Evolutionary conservation across 2,888 invertebrate genomes (phyloP), one percentile per base, ranked within the genome.

Genomic region (Adelphocoris suturalis): DNA sequence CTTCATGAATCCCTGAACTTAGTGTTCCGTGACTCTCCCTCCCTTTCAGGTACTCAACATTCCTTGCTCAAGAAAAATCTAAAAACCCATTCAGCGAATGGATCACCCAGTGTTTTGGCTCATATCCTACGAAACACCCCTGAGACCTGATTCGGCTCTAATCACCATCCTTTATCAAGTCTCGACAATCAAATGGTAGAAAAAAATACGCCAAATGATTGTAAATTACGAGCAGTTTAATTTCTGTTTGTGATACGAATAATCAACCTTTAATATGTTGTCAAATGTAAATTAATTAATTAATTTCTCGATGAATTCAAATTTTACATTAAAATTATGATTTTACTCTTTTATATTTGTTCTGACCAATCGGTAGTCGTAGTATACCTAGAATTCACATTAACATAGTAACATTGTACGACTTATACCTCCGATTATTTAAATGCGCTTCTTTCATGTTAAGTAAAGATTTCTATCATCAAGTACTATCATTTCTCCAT

Each of bases 1-100:
- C 16, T 12, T 16, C 12, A 52, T 52, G 52, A 16, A 5, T 52
- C 16, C 37, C 37, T 37, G 37, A 37, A 37, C 37, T 37, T 37
- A 2, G 37, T 52, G 12, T 52, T 52, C 52, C 52, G 12, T 52
- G 52, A 48, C 12, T 52, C 16, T 52, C 52, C 16, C 52, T 52
- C 52, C 57, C 57, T 57, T 57, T n/a, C 57, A 57, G 57, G 57
- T n/a, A n/a, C 19, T 16, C 57, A n/a, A n/a, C 16, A n/a, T n/a
- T 57, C 57, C 57, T 57, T 57, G n/a, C n/a, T 57, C 57, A 57
- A 16, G 57, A 57, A 57, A 57, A 57, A 16, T n/a, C 57, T n/a
- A 57, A 7, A 57, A 57, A 57, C 14, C 57, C n/a, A 16, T n/a
- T 57, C n/a, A 57, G n/a, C 57, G 1, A 52, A 52, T 52, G 52